phyloP scores from a whole-genome alignment of 2,888 invertebrate species.

The Pristionchus exspectatus region DNA sequence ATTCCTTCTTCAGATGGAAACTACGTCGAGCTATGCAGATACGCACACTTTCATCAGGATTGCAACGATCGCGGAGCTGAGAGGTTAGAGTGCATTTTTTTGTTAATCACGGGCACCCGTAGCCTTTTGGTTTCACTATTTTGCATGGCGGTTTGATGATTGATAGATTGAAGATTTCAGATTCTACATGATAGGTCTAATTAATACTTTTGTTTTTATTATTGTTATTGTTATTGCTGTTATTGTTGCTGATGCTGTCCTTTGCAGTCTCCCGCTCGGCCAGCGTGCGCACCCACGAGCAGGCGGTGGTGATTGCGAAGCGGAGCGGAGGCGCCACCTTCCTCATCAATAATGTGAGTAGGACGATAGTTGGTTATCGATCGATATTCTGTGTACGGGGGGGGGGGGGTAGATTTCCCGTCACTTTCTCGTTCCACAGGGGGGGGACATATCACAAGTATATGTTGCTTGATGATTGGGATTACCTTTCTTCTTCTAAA shows the following conservation, averaged over 20 bases:
- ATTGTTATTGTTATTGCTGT: too few species aligned
- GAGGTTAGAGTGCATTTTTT: not conserved
- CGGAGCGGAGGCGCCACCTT: not conserved
- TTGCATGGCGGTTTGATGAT: too few species aligned
- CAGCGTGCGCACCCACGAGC: not conserved
- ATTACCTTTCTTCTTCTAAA: too few species aligned
- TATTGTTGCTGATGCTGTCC: not conserved
- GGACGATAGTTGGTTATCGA: not conserved
- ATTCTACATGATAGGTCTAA: too few species aligned
- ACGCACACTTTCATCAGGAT: constrained; percentile 23
- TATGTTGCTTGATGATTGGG: not conserved
- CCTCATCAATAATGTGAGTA: constrained; percentile 38
- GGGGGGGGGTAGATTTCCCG: not conserved
- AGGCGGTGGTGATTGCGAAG: constrained; percentile 39
- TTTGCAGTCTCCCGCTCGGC: not conserved
- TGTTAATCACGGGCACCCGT: not conserved
- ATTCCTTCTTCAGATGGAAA: not conserved
- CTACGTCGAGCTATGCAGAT: not conserved
- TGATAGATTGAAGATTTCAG: too few species aligned
- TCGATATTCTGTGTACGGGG: not conserved
- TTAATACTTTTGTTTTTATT: too few species aligned
- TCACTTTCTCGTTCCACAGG: not conserved
- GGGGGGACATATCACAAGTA: not conserved
- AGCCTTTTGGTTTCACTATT: too few species aligned
- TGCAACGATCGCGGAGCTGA: constrained; percentile 5